These are phyloP conservation scores for Drosophila sp. DNA, from an alignment of 1,140 invertebrate species.

Conservation along the genomic window DNA sequence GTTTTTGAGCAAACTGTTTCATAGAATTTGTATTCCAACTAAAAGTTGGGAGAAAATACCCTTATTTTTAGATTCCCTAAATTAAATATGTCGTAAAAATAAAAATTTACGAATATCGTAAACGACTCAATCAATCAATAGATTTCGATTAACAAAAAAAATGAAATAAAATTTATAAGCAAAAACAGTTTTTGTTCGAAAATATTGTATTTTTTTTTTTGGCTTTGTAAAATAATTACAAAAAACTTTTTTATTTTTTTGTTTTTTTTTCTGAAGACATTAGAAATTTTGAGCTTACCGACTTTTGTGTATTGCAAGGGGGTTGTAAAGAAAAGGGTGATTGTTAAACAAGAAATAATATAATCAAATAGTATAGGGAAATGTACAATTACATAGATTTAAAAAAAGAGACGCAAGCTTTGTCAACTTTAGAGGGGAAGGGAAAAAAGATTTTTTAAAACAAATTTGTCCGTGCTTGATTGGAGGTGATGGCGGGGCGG, in stretches of 20 bases:
- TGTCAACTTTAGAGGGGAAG: conserved; percentile 1
- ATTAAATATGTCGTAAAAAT: not conserved
- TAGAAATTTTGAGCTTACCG: conserved; percentile 69
- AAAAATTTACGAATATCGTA: not conserved
- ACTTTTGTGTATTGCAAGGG: conserved; percentile 32
- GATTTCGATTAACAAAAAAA: not conserved
- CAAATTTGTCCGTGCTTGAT: conserved; percentile 54
- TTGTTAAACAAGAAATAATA: conserved; percentile 28
- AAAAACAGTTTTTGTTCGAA: conserved; percentile 43
- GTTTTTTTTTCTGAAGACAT: conserved; percentile 62
- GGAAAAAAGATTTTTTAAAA: conserved; percentile 10
- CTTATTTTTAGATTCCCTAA: not conserved
- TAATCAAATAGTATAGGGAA: conserved; percentile 40
- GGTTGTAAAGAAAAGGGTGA: not conserved
- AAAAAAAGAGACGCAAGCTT: conserved; percentile 44
- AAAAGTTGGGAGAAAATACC: too few relatives aligned
- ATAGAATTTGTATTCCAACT: too few relatives aligned
- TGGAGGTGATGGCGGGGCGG: conserved; percentile 35
- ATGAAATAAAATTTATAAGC: not conserved
- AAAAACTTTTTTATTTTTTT: conserved; percentile 56
- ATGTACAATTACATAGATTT: conserved; percentile 61
- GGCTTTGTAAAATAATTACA: conserved; percentile 74
- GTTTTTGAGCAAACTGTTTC: too few relatives aligned
- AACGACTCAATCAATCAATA: not conserved
- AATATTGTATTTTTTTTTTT: conserved; percentile 69